Percentiles rank a stretch among this genome's conserved stretches.
Conservation (phyloP, 2,888 invertebrate genomes). For the Euspilapteryx auroguttella region DNA sequence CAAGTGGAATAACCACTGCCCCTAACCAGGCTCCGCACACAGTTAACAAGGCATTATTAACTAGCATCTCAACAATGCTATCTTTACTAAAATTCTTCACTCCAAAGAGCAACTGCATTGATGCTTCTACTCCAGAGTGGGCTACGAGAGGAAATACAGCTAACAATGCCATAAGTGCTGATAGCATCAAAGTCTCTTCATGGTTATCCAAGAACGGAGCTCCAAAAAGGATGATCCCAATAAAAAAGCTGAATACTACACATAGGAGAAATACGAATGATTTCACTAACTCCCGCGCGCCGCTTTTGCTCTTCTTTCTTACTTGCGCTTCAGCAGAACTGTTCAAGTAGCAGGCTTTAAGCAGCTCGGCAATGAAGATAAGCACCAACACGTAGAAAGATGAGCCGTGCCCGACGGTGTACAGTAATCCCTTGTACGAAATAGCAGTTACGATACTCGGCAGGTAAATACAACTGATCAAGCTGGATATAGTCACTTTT, state of each 20-base stretch:
- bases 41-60: slow-evolving; percentile 58
- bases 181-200: slow-evolving; percentile 70
- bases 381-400: slow-evolving; percentile 40
- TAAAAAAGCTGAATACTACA: slow-evolving; percentile 55
- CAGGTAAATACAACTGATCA: slow-evolving; percentile 65
- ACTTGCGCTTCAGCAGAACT: slow-evolving; percentile 25
- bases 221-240: slow-evolving; percentile 67
- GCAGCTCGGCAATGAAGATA: slow-evolving; percentile 52
- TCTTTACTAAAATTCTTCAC: slow-evolving; percentile 48
- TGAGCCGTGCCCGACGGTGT: slow-evolving; percentile 61
- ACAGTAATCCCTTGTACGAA: slow-evolving; percentile 59
- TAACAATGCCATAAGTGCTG: slow-evolving; percentile 61
- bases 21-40: slow-evolving; percentile 83
- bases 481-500: slow-evolving; percentile 48
- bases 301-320: slow-evolving; percentile 33
- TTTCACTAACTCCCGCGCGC: slow-evolving; percentile 51
- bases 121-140: slow-evolving; percentile 61
- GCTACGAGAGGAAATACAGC: slow-evolving; percentile 66
- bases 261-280: slow-evolving; percentile 39
- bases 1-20: slow-evolving; percentile 82
- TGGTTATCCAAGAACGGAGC: slow-evolving; percentile 66
- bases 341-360: slow-evolving; percentile 52
- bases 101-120: slow-evolving; percentile 56
- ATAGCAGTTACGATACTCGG: slow-evolving; percentile 59
- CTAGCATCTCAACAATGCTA: slow-evolving; percentile 57